Conservation (phyloP, 1,140 invertebrate genomes). For the Trissolcus basalis region DNA sequence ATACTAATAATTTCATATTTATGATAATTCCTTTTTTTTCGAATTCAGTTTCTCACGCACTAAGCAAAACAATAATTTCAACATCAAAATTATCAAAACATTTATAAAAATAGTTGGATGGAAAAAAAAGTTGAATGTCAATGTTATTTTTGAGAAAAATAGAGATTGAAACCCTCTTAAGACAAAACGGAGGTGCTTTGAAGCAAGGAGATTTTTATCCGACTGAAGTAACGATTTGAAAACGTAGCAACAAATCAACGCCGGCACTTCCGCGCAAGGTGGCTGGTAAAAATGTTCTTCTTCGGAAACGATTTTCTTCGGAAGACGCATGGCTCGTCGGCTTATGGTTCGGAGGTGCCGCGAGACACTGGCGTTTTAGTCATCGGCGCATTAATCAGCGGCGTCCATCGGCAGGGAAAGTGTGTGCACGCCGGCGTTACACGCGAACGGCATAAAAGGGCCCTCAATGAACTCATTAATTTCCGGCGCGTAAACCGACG, state of each 20-base stretch:
- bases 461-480: conserved; percentile 58
- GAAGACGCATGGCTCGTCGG: conserved; percentile 40
- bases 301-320: conserved; percentile 45
- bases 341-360: conserved; percentile 44
- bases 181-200: no score
- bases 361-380: conserved; percentile 46
- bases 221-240: not conserved
- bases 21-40: not conserved
- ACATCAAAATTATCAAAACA: not conserved
- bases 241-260: conserved; percentile 14
- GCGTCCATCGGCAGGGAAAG: conserved; percentile 29
- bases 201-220: no score
- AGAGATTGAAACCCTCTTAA: no score
- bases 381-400: conserved; percentile 49
- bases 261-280: not conserved
- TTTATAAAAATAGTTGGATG: no score
- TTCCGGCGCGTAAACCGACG: conserved; percentile 50
- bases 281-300: not conserved
- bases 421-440: conserved; percentile 30
- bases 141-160: no score
- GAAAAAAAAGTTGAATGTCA: no score
- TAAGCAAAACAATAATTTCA: not conserved
- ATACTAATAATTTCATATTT: not conserved
- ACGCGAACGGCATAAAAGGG: conserved; percentile 55
- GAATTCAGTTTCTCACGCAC: not conserved